Base-by-base conservation (phyloP, 2,888 invertebrate species). In the Alloplasta piceator region DNA sequence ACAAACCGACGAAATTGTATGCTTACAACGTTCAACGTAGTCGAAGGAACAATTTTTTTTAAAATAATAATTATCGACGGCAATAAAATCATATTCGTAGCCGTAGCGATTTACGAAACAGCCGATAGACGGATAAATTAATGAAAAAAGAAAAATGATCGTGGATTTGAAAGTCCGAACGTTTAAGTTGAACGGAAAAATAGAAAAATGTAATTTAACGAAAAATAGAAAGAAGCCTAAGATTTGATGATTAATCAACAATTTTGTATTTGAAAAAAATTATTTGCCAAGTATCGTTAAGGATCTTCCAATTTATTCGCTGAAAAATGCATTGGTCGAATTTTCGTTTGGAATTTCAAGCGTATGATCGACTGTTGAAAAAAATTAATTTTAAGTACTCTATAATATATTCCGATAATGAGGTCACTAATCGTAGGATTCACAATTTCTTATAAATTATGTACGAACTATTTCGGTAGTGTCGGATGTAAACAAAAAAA, bases 401-500 rank as follows among this genome's bases (percentile, higher is more conserved):
- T 7, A 43, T 36, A 71, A 71, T 10, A 76, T n/a, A 39, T n/a
- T 10, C 39, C 55, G 58, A 52, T 58, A 56, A 60, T 71, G 68
- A 60, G 6, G 61, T 46, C 14, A 56, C 50, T 60, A 60, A 71
- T 72, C 76, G 61, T 72, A 55, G 52, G 48, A 68, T 72, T 46
- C 16, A 67, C 14, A 39, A 60, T 46, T 61, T 36, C 38, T 67
- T 48, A 61, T 66, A 67, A 6, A 73, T 67, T 66, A 58, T 78
- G 76, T 76, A 76, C 75, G 66, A 75, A 72, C 36, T 66, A 71
- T 71, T 60, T 60, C 66, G 43, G 41, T 75, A 71, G 56, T 12
- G 75, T 76, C 71, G 76, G 61, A 68, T 80, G 80, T 80, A 80
- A 64, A 50, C n/a, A n/a, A 66, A 80, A 70, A 64, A 66, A 56